Percentiles rank a stretch among this genome's conserved stretches.
Evolutionary conservation across 2,888 invertebrate genomes (phyloP).

Genomic region (Parapristionchus giblindavisi): DNA sequence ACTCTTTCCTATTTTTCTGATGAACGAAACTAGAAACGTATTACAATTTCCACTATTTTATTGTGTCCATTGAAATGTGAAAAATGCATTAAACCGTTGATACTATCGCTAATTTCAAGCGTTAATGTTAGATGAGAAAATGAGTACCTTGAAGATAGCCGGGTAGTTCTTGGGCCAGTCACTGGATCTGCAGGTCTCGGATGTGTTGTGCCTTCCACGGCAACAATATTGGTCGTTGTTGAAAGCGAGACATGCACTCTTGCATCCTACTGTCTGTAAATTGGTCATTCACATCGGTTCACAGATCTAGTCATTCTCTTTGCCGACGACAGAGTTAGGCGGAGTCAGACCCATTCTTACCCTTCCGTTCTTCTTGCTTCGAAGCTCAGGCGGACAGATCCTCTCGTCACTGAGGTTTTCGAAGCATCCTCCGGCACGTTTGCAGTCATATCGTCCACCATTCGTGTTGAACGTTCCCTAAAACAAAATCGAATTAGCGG

Average conservation of each 20-base stretch:
- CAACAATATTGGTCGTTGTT: conserved; percentile 73
- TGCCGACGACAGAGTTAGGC: conserved; percentile 2
- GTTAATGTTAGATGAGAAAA: not conserved
- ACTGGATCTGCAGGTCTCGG: conserved; percentile 71
- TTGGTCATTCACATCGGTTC: not conserved
- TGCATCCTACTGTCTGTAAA: conserved; percentile 70
- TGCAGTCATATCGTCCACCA: conserved; percentile 43
- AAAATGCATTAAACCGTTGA: too few relatives aligned
- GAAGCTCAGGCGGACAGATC: conserved; percentile 25
- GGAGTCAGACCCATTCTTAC: not conserved
- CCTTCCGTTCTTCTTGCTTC: conserved; percentile 7
- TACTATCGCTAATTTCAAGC: too few relatives aligned
- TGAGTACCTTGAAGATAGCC: conserved; percentile 70
- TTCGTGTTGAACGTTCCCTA: conserved; percentile 39
- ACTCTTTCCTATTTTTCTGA: too few relatives aligned
- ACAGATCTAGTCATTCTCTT: not conserved
- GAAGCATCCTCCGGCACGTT: conserved; percentile 41
- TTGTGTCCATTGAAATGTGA: too few relatives aligned
- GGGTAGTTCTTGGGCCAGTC: conserved; percentile 68
- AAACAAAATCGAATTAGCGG: too few relatives aligned
- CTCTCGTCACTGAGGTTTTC: conserved; percentile 37
- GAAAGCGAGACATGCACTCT: conserved; percentile 73
- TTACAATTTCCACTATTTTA: too few relatives aligned
- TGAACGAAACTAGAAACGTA: too few relatives aligned
- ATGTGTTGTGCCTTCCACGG: conserved; percentile 70